Percentiles rank a stretch among this genome's conserved stretches.
These are phyloP conservation scores for Pagetopsis macropterus DNA, from an alignment of 2,797 vertebrate genomes.

Conservation along the genomic window DNA sequence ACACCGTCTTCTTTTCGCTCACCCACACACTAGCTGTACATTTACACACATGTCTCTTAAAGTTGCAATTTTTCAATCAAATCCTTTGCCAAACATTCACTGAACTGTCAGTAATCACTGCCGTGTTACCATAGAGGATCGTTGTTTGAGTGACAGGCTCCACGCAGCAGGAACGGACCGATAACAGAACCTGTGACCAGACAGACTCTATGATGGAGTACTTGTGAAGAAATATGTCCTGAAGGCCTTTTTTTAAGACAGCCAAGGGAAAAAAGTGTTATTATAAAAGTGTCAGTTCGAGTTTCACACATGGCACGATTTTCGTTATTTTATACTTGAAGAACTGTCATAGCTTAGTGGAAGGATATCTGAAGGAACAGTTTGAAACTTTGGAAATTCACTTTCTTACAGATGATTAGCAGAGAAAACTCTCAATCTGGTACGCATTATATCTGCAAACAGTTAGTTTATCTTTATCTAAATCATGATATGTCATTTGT, in stretches of 20 bases:
- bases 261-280: neutral
- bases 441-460: neutral
- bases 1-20: constrained; percentile 15
- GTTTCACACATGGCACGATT: constrained; percentile 20
- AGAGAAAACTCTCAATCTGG: neutral
- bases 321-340: constrained; percentile 3
- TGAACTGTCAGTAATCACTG: constrained; percentile 69
- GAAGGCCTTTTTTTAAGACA: constrained; percentile 34
- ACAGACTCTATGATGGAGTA: constrained; percentile 49
- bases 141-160: constrained; percentile 56
- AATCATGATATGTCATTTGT: neutral
- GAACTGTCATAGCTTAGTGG: neutral
- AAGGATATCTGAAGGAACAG: neutral
- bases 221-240: constrained; percentile 46
- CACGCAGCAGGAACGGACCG: constrained; percentile 52
- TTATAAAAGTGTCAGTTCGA: constrained; percentile 29
- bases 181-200: constrained; percentile 44
- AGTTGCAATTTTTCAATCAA: constrained; percentile 62
- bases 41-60: constrained; percentile 16
- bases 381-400: neutral
- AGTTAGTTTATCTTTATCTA: neutral
- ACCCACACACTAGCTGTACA: constrained; percentile 9
- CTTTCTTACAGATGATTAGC: neutral
- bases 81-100: constrained; percentile 61
- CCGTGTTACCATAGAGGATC: constrained; percentile 52